phyloP scores from a whole-genome alignment of 2,797 vertebrate species.

The Oceanodroma leucorhoa region DNA sequence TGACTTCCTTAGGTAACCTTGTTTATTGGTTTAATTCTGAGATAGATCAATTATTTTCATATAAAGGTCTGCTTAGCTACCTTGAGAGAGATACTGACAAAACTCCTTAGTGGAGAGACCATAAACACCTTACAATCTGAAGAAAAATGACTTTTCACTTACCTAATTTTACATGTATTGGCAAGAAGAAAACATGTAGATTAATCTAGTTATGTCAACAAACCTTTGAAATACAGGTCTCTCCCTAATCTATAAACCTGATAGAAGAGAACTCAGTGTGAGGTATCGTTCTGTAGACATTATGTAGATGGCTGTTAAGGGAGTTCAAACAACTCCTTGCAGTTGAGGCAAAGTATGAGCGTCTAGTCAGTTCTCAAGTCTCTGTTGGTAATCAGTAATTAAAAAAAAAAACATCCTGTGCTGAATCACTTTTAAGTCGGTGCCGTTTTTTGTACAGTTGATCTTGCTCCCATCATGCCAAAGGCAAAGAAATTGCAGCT shows the following conservation, averaged over 20 bases:
- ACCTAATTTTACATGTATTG: not conserved
- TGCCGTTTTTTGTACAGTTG: not conserved
- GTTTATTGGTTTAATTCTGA: not conserved
- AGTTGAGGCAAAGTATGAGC: not conserved
- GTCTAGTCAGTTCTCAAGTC: not conserved
- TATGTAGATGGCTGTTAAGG: not conserved
- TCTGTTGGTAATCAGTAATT: not conserved
- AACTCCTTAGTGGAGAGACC: not conserved
- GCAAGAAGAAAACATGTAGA: not conserved
- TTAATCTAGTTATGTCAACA: not conserved
- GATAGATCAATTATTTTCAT: not conserved
- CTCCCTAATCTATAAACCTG: not conserved
- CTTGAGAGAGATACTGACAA: not conserved
- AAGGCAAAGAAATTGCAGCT: slow-evolving; percentile 52
- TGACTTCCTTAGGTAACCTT: not conserved
- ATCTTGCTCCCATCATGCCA: not conserved
- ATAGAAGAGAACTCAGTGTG: not conserved
- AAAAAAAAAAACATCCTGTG: not conserved
- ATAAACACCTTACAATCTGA: not conserved
- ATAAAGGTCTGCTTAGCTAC: not conserved
- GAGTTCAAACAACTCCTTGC: not conserved
- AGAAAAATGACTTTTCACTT: not conserved
- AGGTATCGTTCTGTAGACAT: not conserved
- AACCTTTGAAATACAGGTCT: not conserved
- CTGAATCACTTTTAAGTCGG: not conserved